phyloP scores from a whole-genome alignment of 2,113 vertebrate genomes.

The Nothocercus nigrocapillus region DNA sequence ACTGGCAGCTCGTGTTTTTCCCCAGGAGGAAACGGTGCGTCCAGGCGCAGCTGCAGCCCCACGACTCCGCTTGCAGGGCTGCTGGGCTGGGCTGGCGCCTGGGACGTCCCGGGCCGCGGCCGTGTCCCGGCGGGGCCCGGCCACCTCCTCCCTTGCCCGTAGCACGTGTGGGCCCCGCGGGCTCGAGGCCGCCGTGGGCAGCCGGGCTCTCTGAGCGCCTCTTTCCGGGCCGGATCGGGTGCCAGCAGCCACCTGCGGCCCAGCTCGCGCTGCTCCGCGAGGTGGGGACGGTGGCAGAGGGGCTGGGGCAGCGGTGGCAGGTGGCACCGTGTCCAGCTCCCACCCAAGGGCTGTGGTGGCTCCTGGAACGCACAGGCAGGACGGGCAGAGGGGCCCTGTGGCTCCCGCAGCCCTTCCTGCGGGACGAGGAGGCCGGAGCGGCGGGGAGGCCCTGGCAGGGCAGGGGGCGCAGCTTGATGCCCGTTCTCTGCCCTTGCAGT shows the following conservation, averaged over 20 bases:
- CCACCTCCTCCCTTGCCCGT: not conserved
- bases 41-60: not conserved
- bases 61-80: not conserved
- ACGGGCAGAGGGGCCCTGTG: not conserved
- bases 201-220: not conserved
- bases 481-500: constrained; percentile 77
- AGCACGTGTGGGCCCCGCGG: not conserved
- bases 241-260: too few species aligned
- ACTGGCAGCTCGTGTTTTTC: not conserved
- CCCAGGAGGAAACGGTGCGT: rapidly evolving
- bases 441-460: rapidly evolving
- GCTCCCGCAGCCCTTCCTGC: not conserved
- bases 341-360: not conserved
- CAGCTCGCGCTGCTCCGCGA: too few species aligned
- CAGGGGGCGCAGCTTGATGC: not conserved
- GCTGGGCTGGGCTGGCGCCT: not conserved
- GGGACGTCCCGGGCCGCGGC: not conserved
- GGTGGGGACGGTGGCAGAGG: too few species aligned
- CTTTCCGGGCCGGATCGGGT: too few species aligned
- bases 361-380: not conserved
- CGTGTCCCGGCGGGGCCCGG: rapidly evolving
- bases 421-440: too few species aligned
- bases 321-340: too few species aligned
- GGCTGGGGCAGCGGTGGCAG: too few species aligned
- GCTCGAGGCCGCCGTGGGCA: too few species aligned